Base-by-base conservation (phyloP, 1,140 invertebrate genomes). In the Sinonovacula constricta region DNA sequence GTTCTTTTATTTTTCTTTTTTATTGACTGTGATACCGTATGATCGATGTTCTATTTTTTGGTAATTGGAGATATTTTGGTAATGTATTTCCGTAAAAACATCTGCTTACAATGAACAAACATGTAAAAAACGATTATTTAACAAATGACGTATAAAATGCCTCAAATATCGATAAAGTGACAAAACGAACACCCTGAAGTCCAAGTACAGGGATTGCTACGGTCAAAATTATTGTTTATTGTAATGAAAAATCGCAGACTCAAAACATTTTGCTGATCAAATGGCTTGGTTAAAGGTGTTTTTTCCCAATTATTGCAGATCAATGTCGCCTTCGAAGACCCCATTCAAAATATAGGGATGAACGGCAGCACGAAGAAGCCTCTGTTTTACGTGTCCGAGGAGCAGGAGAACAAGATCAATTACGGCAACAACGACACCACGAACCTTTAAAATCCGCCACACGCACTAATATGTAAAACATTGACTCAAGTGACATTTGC, bases 361-460 rank as follows among this genome's bases (percentile, higher is more conserved):
- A 74, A 63, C 22, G 71, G 57, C 22, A 60, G 65, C 2, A 74
- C 63, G 60, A 74, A 74, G 31, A 63, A 56, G 22, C 71, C 71
- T 5, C 28, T 63, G 59, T 74, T 74, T 60, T 74, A 63, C 51
- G 71, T 74, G 7, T 59, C 63, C 30, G 71, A 74, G 39, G 49
- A 74, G 15, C 49, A 74, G 2, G 68, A 70, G 49, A 1, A 26
- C 5, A 72, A 72, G 24, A 65, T 18, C 24, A 62, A 34, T 14
- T 28, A 51, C 5, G 39, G 30, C 10, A 65, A n/a, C n/a, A n/a
- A 45, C 39, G 18, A 7, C 39, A 10, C 39, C 39, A 45, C 39
- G 39, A 45, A 45, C 39, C 18, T 45, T 10, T 45, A 45, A 18
- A 7, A 45, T 10, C 39, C 39, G 7, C 39, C n/a, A n/a, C n/a